These are phyloP conservation scores for Siniperca undulata DNA, from an alignment of 2,797 vertebrate genomes.

Conservation along the genomic window DNA sequence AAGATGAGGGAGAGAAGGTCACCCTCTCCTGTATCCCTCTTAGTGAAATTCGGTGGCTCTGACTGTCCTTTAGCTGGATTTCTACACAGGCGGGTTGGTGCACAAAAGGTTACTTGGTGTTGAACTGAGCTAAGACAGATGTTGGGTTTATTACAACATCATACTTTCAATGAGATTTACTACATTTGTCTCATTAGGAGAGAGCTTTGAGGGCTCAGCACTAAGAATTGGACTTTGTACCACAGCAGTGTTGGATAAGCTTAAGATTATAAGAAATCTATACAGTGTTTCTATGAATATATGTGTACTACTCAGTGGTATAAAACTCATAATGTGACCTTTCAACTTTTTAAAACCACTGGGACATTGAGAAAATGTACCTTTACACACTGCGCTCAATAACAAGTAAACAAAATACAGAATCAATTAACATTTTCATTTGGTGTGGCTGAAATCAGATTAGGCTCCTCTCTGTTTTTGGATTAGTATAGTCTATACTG, in stretches of 20 bases:
- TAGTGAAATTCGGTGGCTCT: neutral
- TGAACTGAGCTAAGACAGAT: constrained; percentile 1
- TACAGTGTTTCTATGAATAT: constrained; percentile 4
- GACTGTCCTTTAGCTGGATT: neutral
- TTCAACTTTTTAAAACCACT: neutral
- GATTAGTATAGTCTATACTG: neutral
- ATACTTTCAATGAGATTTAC: constrained; percentile 23
- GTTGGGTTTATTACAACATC: neutral
- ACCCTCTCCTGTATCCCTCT: neutral
- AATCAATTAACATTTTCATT: constrained; percentile 6
- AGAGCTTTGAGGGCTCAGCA: constrained; percentile 14
- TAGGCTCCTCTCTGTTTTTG: neutral
- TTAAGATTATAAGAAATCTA: constrained; percentile 21
- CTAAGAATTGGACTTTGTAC: constrained; percentile 35
- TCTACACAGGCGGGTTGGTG: neutral
- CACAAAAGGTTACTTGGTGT: constrained; percentile 3
- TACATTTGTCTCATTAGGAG: constrained; percentile 7
- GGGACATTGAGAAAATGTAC: neutral
- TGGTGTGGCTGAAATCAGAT: constrained; percentile 13
- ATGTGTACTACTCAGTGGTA: neutral
- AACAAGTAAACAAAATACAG: neutral
- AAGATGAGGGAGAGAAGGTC: neutral
- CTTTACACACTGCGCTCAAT: too few species aligned
- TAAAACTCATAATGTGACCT: constrained; percentile 7
- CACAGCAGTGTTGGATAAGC: neutral